Base-by-base conservation (phyloP, 2,113 vertebrate genomes). In the Otolemur garnettii region DNA sequence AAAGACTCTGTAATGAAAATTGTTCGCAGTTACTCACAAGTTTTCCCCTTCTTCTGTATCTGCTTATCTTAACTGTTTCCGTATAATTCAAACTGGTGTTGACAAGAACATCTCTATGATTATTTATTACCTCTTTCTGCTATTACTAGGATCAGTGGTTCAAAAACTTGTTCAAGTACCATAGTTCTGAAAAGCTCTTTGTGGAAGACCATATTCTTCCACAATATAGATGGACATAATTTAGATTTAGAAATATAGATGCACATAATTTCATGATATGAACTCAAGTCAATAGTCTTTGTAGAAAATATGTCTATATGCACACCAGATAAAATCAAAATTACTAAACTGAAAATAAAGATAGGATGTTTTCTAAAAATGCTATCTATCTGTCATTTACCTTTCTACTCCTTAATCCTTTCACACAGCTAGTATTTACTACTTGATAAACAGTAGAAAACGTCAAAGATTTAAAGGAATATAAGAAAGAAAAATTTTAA, bases 121-220 rank as follows among this genome's bases (percentile, higher is more conserved):
- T 95, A 95, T 95, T 96, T 97, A 96, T 94, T 95, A 71, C 86
- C 35, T 60, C 21, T 84, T 90, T 94, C 95, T 96, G 89, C n/a
- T 94, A 69, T 87, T 66, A 80, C 78, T 90, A 86, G 85, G 57
- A 89, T 66, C 57, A 55, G 71, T 59, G 64, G 62, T 87, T 96
- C 53, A 82, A 89, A 97, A 74, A 60, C 42, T 53, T 75, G 57
- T 60, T 89, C 30, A 94, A 84, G 91, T 66, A 94, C 64, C 45
- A 85, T 66, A 72, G 50, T 42, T 91, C 72, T 88, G 64, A 66
- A 77, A 59, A 92, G 60, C 12, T 91, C 33, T 60, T 89, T 53
- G 30, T 19, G 35, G 64, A 81, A 60, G 33, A 60, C 21, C 17
- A 33, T 12, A 66, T 81, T 87, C 38, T 42, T n/a, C n/a, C n/a